These are phyloP conservation scores for Himalopsyche phryganea DNA, from an alignment of 1,140 invertebrate species.

Conservation along the genomic window DNA sequence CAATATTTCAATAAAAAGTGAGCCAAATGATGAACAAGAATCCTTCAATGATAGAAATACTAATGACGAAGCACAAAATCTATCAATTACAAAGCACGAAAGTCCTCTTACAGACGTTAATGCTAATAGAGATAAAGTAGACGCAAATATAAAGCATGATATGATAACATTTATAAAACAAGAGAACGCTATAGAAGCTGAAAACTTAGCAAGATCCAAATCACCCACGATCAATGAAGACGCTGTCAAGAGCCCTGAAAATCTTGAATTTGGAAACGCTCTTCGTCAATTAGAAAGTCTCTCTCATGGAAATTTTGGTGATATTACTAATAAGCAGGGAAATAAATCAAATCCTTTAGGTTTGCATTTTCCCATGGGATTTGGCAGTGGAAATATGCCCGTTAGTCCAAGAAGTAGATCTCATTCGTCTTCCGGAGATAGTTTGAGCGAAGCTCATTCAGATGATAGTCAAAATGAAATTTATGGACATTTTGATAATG, in stretches of 20 bases:
- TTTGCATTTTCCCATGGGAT: slow-evolving; percentile 40
- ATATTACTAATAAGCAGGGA: slow-evolving; percentile 43
- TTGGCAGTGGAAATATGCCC: slow-evolving; percentile 38
- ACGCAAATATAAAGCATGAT: slow-evolving; percentile 25
- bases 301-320: slow-evolving; percentile 72
- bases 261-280: slow-evolving; percentile 55
- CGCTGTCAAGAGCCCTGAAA: slow-evolving; percentile 8
- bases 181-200: slow-evolving; percentile 37
- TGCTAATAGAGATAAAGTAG: slow-evolving; percentile 28
- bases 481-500: slow-evolving; percentile 69
- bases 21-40: slow-evolving; percentile 33
- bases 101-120: slow-evolving; percentile 2
- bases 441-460: slow-evolving; percentile 50
- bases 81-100: slow-evolving; percentile 11
- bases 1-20: slow-evolving; percentile 40
- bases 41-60: no score
- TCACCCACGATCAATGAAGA: neutral
- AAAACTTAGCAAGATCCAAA: slow-evolving; percentile 39
- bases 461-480: slow-evolving; percentile 59
- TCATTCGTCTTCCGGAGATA: slow-evolving; percentile 57
- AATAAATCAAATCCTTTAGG: slow-evolving; percentile 19
- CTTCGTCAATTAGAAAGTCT: slow-evolving; percentile 75
- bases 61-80: slow-evolving; percentile 25
- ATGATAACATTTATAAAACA: slow-evolving; percentile 38
- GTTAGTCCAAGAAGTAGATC: slow-evolving; percentile 44